These are phyloP conservation scores for Heliothis virescens DNA, from an alignment of 1,140 invertebrate species.

Conservation along the genomic window DNA sequence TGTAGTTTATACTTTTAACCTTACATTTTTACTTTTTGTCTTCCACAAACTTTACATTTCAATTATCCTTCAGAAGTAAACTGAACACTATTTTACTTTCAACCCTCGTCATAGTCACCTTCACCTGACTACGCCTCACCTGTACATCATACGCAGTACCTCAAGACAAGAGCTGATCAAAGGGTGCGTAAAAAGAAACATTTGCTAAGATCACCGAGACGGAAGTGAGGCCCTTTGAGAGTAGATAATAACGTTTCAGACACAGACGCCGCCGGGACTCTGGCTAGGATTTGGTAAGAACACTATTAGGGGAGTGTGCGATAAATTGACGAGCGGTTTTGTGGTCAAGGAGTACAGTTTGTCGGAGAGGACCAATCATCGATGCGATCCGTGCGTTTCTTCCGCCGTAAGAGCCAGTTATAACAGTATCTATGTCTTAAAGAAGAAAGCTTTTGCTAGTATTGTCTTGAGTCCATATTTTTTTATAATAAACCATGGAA, in stretches of 20 bases:
- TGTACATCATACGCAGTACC: conserved; percentile 19
- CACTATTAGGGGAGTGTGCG: conserved; percentile 48
- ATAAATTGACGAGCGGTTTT: conserved; percentile 22
- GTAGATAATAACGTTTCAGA: conserved; percentile 78
- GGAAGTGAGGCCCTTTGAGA: conserved; percentile 77
- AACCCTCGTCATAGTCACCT: background rate
- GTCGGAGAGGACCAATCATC: too few relatives aligned
- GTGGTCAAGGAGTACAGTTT: background rate
- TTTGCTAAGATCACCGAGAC: conserved; percentile 70
- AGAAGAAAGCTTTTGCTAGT: too few relatives aligned
- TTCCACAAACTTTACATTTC: too few relatives aligned
- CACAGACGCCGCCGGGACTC: conserved; percentile 66
- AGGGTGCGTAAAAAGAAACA: conserved; percentile 69
- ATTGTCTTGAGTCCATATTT: too few relatives aligned
- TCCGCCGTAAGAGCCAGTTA: too few relatives aligned
- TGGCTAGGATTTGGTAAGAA: conserved; percentile 64
- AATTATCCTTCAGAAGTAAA: too few relatives aligned
- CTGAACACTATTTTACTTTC: background rate
- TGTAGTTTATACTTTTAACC: too few relatives aligned
- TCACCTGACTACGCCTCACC: background rate
- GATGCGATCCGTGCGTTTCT: too few relatives aligned
- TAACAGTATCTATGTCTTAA: too few relatives aligned
- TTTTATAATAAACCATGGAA: too few relatives aligned
- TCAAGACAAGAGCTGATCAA: conserved; percentile 40
- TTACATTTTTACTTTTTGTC: too few relatives aligned